Base-by-base conservation (phyloP, 2,113 vertebrate species). In the Agapornis roseicollis region DNA sequence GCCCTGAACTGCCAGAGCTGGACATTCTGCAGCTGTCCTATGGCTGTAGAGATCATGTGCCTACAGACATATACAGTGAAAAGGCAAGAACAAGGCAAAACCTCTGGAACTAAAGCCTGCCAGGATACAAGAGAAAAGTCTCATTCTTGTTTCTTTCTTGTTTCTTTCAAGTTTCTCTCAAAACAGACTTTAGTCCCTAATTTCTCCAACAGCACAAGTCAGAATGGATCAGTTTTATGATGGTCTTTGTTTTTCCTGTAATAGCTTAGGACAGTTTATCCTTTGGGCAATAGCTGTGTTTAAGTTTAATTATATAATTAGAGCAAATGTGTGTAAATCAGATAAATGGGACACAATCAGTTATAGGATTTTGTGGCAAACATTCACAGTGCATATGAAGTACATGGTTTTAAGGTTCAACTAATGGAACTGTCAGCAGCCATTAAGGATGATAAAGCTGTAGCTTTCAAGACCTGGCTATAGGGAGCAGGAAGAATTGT, bases 371-470 rank as follows among this genome's bases (percentile, higher is more conserved):
- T 55, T 60, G 87, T 69, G 78, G 49, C 66, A 65, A 56, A 52
- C 70, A 27, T 15, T 55, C 35, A 11, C 9, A 0, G 53, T 44
- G 78, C 74, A 49, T 55, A n/a, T 16, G 70, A 77, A 93, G 53
- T 29, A 22, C n/a, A 3, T 31, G 66, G 52, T 35, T 61, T 53
- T 55, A 71, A 85, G 35, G 44, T 80, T 66, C 81, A 88, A 17
- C 84, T 93, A 69, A 92, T 85, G 82, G 84, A 88, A 58, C 74
- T 96, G 87, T 94, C 91, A 96, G 74, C 53, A 89, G 14, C 53
- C 56, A 58, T 89, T 82, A 88, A 35, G 78, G 78, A 42, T 95
- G 84, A 87, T 77, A 29, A 85, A 95, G 70, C 15, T 89, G 81
- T 61, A 85, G 53, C 74, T 89, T 76, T 70, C 53, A 44, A 85